Percentiles rank a stretch among this genome's conserved stretches.
Evolutionary conservation across 2,113 vertebrate genomes (phyloP).

Genomic region (Heterocephalus glaber): DNA sequence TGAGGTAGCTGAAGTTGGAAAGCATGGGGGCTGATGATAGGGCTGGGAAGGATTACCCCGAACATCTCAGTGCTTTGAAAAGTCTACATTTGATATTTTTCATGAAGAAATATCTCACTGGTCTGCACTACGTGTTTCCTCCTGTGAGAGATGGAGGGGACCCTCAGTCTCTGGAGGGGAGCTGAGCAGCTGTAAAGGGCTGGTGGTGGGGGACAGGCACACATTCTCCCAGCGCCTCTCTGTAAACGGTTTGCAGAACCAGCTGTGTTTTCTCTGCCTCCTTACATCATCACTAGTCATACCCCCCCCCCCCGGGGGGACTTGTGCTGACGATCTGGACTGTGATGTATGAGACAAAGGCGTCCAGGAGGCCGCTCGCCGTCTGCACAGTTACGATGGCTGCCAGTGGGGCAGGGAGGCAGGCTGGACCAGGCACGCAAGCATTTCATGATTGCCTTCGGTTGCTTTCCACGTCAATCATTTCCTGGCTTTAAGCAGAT

Average conservation of each 20-base stretch:
- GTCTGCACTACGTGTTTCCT: conserved; percentile 56
- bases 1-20: not conserved
- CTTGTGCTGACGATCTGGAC: conserved; percentile 61
- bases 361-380: not conserved
- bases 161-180: not conserved
- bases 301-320: conserved; percentile 8
- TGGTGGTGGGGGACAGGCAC: conserved; percentile 58
- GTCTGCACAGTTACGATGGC: not conserved
- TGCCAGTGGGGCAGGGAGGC: not conserved
- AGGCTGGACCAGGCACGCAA: not conserved
- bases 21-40: not conserved
- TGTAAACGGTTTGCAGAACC: conserved; percentile 41
- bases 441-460: not conserved
- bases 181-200: conserved; percentile 59
- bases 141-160: conserved; percentile 29
- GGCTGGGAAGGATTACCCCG: not conserved
- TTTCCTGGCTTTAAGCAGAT: conserved; percentile 45
- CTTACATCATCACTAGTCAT: conserved; percentile 76
- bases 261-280: conserved; percentile 81
- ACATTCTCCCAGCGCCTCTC: conserved; percentile 44
- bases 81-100: not conserved
- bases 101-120: conserved; percentile 26
- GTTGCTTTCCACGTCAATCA: conserved; percentile 51
- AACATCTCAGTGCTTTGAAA: not conserved
- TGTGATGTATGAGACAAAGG: conserved; percentile 58